These are phyloP conservation scores for Hydra vulgaris DNA, from an alignment of 30 jellyfish, hydroid and myxozoan species.

Conservation along the genomic window DNA sequence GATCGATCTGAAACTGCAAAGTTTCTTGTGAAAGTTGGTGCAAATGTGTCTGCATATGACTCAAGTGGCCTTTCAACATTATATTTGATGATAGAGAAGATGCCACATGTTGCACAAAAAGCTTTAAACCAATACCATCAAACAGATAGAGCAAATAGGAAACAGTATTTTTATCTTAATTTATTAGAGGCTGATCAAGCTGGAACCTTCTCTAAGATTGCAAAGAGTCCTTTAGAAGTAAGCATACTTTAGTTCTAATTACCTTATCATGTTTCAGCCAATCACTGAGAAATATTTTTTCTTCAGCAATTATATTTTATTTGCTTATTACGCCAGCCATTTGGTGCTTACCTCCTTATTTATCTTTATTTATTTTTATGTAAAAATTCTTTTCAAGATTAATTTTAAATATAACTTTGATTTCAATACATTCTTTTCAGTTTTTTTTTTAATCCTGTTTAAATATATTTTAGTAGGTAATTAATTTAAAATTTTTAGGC, in stretches of 20 bases:
- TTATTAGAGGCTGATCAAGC: conserved; percentile 63
- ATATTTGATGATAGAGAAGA: conserved; percentile 69
- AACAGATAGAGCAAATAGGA: conserved; percentile 80
- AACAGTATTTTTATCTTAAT: conserved; percentile 60
- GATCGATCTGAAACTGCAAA: conserved; percentile 95
- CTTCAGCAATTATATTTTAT: neutral
- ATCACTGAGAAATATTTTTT: neutral
- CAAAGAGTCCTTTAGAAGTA: conserved; percentile 82
- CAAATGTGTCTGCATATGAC: conserved; percentile 74
- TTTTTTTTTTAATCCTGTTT: no score
- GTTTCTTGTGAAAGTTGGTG: conserved; percentile 62
- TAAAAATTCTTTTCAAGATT: no score
- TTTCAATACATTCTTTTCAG: no score
- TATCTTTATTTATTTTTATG: no score
- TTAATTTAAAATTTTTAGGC: no score
- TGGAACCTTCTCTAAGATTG: conserved; percentile 32
- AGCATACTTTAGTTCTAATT: neutral
- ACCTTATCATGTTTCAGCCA: neutral
- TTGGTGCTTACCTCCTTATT: no score
- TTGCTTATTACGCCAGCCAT: neutral
- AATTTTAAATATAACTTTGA: no score
- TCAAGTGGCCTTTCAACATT: conserved; percentile 74
- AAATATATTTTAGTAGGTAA: no score
- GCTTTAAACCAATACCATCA: conserved; percentile 71
- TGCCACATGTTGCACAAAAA: conserved; percentile 89